These are phyloP conservation scores for Ophthalmolycus amberensis DNA, from an alignment of 2,113 vertebrate species.

Conservation along the genomic window DNA sequence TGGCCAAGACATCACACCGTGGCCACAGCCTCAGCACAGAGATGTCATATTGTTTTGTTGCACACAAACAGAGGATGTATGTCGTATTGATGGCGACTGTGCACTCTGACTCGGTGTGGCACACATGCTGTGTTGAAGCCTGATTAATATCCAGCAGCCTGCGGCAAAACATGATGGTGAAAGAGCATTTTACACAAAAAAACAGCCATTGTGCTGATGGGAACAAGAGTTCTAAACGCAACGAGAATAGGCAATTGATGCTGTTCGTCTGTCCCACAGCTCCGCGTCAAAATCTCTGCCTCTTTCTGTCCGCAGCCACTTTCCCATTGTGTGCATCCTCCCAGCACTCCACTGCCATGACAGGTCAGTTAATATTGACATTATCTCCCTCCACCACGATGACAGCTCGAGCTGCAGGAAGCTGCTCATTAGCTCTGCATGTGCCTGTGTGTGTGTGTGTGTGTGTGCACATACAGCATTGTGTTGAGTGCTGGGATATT, in stretches of 20 bases:
- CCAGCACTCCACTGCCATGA: slow-evolving; percentile 55
- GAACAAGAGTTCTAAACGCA: slow-evolving; percentile 20
- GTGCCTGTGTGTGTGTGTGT: background rate
- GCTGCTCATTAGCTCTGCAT: slow-evolving; percentile 70
- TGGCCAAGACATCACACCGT: background rate
- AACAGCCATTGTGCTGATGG: background rate
- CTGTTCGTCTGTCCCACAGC: slow-evolving; percentile 44
- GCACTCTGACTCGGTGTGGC: slow-evolving; percentile 25
- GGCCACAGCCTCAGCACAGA: slow-evolving; percentile 15
- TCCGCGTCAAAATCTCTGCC: slow-evolving; percentile 37
- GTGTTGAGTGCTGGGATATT: slow-evolving; percentile 56
- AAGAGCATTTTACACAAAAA: slow-evolving; percentile 35
- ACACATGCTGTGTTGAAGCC: slow-evolving; percentile 8
- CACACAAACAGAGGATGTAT: background rate
- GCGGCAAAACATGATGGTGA: slow-evolving; percentile 30
- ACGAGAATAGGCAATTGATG: slow-evolving; percentile 45
- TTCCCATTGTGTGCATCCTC: slow-evolving; percentile 50
- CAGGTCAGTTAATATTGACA: slow-evolving; percentile 82
- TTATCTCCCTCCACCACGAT: slow-evolving; percentile 62
- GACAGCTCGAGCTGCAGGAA: slow-evolving; percentile 75
- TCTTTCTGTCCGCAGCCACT: slow-evolving; percentile 46
- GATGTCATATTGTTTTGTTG: background rate
- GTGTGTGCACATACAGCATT: background rate
- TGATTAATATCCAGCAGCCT: slow-evolving; percentile 48
- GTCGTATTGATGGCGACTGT: slow-evolving; percentile 17